Evolutionary conservation across 2,888 invertebrate genomes (phyloP).

Genomic region (Dermolepida albohirtum): DNA sequence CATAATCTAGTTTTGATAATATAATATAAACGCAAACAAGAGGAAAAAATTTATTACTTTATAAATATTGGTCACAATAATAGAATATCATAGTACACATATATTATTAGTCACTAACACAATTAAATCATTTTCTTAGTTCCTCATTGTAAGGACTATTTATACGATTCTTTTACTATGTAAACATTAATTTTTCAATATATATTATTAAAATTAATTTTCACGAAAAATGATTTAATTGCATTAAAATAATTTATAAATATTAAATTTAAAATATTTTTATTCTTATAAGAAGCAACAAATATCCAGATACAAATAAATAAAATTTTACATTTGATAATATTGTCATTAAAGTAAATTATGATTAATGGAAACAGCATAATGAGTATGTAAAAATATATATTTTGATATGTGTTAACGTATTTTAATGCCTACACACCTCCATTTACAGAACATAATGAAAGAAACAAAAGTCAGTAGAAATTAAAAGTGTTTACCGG

Average conservation of each 20-base stretch:
- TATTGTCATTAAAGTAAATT: neutral
- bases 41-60: conserved; percentile 9
- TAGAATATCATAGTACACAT: conserved; percentile 23
- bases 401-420: conserved; percentile 23
- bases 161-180: neutral
- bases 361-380: neutral
- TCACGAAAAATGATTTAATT: too few relatives aligned
- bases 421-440: conserved; percentile 19
- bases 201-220: too few relatives aligned
- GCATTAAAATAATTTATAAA: too few relatives aligned
- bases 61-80: conserved; percentile 18
- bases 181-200: too few relatives aligned
- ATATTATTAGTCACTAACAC: neutral
- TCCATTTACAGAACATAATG: neutral
- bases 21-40: neutral
- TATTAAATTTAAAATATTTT: too few relatives aligned
- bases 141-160: neutral
- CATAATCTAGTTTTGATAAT: neutral
- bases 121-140: neutral
- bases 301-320: too few relatives aligned
- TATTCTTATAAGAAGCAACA: too few relatives aligned
- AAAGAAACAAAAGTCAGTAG: too few relatives aligned
- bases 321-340: neutral
- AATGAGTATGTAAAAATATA: neutral
- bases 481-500: too few relatives aligned